Base-by-base conservation (phyloP, 2,113 vertebrate species). In the Aegypius monachus region DNA sequence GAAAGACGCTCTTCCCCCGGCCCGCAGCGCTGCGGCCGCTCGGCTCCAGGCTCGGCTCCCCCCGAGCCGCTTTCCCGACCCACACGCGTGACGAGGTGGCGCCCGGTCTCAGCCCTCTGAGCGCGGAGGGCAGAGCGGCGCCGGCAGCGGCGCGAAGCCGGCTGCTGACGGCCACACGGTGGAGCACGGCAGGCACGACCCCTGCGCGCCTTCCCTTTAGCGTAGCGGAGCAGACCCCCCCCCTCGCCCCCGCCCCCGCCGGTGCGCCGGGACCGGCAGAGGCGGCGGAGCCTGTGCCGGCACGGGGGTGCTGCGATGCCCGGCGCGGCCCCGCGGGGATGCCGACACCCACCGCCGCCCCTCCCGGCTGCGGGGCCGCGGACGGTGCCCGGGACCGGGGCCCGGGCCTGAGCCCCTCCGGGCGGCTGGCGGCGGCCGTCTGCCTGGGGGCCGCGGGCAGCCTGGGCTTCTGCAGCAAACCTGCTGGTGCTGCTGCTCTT, bases 401-500 rank as follows among this genome's bases (percentile, higher is more conserved):
- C 59, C 95, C 95, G 50, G 92, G 88, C 78, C 98, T 98, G 94
- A 97, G 94, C 63, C 98, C 98, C 25, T 97, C 97, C 2, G 98
- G 98, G 36, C 97, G 98, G 97, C 94, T 98, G 63, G 26, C 98
- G 14, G 98, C 98, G 52, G 98, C 98, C 2, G 96, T 98, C 86
- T 98, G 97, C 94, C 96, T 98, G 74, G 98, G 98, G 53, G 93
- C 98, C 65, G 98, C 98, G 95, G 98, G 98, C 67, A 92, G 93
- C 80, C 91, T 98, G 45, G 98, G 99, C 86, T 97, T 98, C 47
- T 14, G 97, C 20, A 99, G 97, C 97, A 98, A 98, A 99, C 93
- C 97, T 98, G n/a, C 96, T 98, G 81, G 98, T 98, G 58, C 98
- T 99, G n/a, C 95, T 98, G 80, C 98, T 99, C 56, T 98, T 98